Conservation (phyloP, 2,113 vertebrate genomes). For the Cyprinodon tularosa region DNA sequence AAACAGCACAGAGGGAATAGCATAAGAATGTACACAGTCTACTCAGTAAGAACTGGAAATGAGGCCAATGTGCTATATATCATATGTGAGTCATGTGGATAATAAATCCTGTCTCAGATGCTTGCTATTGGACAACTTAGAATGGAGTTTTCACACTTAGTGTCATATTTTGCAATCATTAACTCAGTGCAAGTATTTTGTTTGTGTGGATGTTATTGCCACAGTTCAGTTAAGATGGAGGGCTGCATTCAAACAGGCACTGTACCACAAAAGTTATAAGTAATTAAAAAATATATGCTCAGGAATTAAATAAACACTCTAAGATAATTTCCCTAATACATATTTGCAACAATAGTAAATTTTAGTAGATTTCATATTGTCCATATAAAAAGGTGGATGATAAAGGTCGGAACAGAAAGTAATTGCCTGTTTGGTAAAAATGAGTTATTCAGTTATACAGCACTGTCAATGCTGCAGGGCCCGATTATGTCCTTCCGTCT, state of each 20-base stretch:
- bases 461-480: conserved; percentile 29
- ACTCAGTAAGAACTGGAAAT: conserved; percentile 31
- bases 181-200: conserved; percentile 21
- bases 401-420: conserved; percentile 27
- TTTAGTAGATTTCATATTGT: conserved; percentile 17
- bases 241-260: conserved; percentile 6
- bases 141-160: conserved; percentile 21
- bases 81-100: conserved; percentile 10
- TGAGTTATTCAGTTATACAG: conserved; percentile 28
- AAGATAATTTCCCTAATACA: background rate
- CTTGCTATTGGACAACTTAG: background rate
- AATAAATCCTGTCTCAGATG: conserved; percentile 11
- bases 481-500: conserved; percentile 43
- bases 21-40: conserved; percentile 43
- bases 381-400: conserved; percentile 23
- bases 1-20: conserved; percentile 59
- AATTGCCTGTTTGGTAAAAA: conserved; percentile 39
- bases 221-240: conserved; percentile 29
- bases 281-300: conserved; percentile 7
- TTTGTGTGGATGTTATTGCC: conserved; percentile 28
- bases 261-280: conserved; percentile 12
- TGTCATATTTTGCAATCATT: conserved; percentile 29
- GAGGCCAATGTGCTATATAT: conserved; percentile 24
- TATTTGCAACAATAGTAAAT: conserved; percentile 6
- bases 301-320: conserved; percentile 16